Evolutionary conservation across 2,113 vertebrate species (phyloP).

Genomic region (Rallus limicola): DNA sequence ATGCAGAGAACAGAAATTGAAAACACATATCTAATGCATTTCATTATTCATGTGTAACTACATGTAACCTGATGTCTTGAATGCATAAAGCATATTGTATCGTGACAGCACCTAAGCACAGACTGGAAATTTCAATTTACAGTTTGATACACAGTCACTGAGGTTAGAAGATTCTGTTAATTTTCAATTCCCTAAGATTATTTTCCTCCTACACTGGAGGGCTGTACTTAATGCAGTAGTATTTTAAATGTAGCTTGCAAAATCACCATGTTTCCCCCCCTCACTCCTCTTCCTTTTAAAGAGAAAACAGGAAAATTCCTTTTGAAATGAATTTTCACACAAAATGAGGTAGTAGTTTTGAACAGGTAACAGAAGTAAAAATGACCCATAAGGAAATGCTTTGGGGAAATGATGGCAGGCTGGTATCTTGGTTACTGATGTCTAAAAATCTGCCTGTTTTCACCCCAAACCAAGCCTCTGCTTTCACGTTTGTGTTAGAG

Average conservation of each 20-base stretch:
- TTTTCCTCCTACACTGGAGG: neutral
- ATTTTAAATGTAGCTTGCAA: neutral
- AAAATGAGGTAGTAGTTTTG: neutral
- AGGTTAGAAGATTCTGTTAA: neutral
- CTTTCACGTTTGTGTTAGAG: neutral
- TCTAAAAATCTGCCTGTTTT: neutral
- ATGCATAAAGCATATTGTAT: neutral
- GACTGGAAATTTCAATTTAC: conserved; percentile 27
- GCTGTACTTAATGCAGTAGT: neutral
- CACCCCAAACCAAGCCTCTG: neutral
- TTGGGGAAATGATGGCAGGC: neutral
- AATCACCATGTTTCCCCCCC: neutral
- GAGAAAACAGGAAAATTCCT: neutral
- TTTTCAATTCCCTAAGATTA: neutral
- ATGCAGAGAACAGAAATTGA: neutral
- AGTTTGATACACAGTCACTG: neutral
- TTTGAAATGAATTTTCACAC: neutral
- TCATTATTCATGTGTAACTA: conserved; percentile 1
- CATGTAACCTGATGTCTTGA: neutral
- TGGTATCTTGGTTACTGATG: neutral
- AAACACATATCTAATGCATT: neutral
- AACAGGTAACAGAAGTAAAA: neutral
- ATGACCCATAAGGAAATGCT: neutral
- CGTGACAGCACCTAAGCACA: conserved; percentile 7
- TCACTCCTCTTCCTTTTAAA: neutral